Conservation (phyloP, 2,113 vertebrate species). For the Brienomyrus longianalis region DNA sequence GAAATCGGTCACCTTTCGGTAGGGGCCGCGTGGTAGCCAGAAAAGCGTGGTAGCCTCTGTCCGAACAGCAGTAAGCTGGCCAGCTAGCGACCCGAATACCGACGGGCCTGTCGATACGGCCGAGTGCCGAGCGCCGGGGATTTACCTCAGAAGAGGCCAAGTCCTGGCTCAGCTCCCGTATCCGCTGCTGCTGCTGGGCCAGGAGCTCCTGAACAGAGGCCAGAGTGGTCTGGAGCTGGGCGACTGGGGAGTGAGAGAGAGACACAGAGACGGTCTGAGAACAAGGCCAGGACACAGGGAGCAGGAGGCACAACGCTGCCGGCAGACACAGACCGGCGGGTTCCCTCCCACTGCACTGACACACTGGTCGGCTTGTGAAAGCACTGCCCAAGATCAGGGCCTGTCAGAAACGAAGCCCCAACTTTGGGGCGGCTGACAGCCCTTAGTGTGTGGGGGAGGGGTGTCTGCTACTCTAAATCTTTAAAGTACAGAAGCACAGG, state of each 20-base stretch:
- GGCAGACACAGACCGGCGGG: not conserved
- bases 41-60: not conserved
- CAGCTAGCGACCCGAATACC: not conserved
- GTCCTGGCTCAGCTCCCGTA: conserved; percentile 87
- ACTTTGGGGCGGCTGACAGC: not conserved
- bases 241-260: conserved; percentile 57
- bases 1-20: not conserved
- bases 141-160: conserved; percentile 78
- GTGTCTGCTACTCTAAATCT: not conserved
- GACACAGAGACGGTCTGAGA: not conserved
- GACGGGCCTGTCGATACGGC: not conserved
- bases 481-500: not conserved
- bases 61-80: not conserved
- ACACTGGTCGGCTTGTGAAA: not conserved
- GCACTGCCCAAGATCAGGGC: not conserved
- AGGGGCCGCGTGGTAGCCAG: not conserved
- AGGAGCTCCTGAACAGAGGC: conserved; percentile 84
- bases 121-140: not conserved
- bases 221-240: conserved; percentile 85
- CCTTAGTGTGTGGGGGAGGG: not conserved
- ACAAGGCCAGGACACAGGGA: not conserved
- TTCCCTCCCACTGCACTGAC: not conserved
- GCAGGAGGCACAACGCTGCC: not conserved
- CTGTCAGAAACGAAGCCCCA: not conserved
- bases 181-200: conserved; percentile 85